Evolutionary conservation across 2,113 vertebrate species (phyloP), one percentile per base, ranked within the genome.

Genomic region (Zosterops hypoxanthus): DNA sequence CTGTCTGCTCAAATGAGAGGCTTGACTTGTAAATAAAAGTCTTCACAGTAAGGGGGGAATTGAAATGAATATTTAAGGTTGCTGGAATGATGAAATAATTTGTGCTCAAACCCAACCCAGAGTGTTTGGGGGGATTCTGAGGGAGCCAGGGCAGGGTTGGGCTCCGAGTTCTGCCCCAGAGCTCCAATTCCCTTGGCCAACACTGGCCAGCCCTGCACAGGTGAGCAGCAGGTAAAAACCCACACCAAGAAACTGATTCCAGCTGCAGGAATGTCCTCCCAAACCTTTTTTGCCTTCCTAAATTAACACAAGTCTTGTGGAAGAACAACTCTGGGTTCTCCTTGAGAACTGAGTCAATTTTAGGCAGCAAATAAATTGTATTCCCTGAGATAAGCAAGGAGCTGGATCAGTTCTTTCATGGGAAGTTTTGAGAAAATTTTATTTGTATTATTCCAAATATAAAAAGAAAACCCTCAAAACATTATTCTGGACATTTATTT

Each of bases 151-250:
- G 42, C 18, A 14, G 24, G 52, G 6, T 3, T 31, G 86, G 56
- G 60, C 34, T 50, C 5, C 0, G 2, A 15, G 15, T 14, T 76
- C 23, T 47, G 41, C 44, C 50, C 77, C 82, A 18, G 4, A 18
- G 5, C 24, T 12, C 57, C 70, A 2, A 9, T 39, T 31, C 61
- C 44, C 59, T 52, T 4, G 1, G 41, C 6, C 44, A 53, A 0
- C 2, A 0, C 2, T 6, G 44, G 21, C 3, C 56, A 44, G 5
- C 5, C 1, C 11, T 3, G 31, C 47, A 7, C 1, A 4, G 19
- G 57, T 1, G 26, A 12, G 23, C 36, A 16, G n/a, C 1, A 65
- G 56, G n/a, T 14, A 6, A 12, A 34, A 34, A 34, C 34, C 34
- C 6, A 2, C 52, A 18, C 39, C 68, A 3, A 23, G 12, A 7